Conservation (phyloP, 2,113 vertebrate genomes). For the Delphinapterus leucas region DNA sequence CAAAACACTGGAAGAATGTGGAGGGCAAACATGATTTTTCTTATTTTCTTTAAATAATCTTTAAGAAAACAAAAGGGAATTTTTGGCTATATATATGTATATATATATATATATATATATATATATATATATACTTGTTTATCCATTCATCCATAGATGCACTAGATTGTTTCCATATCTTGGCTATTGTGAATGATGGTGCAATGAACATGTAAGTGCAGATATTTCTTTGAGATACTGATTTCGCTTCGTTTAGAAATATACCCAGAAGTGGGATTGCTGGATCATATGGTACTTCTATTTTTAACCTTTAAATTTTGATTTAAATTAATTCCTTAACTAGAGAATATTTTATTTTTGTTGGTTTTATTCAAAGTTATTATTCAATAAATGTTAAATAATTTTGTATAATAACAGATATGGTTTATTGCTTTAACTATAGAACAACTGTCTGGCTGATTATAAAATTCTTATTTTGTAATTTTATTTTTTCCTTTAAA, state of each 20-base stretch:
- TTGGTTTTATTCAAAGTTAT: neutral
- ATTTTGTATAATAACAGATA: neutral
- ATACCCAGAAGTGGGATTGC: neutral
- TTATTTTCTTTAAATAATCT: constrained; percentile 78
- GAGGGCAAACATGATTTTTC: constrained; percentile 72
- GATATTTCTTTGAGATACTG: neutral
- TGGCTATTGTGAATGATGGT: neutral
- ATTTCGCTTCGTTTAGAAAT: neutral
- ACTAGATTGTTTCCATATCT: neutral
- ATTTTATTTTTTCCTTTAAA: neutral
- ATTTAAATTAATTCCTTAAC: neutral
- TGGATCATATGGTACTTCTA: neutral
- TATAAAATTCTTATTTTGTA: neutral
- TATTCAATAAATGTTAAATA: neutral
- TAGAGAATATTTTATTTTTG: neutral
- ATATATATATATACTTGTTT: neutral
- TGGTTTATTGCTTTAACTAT: neutral
- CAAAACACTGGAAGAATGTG: constrained; percentile 70
- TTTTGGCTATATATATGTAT: constrained; percentile 81
- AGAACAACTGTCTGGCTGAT: neutral
- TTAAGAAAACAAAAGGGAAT: constrained; percentile 81
- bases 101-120: neutral
- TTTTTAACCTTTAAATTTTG: neutral
- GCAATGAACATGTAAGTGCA: neutral
- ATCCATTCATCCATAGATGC: neutral